Conservation (phyloP, 2,888 invertebrate species). For the Athetis lepigone region DNA sequence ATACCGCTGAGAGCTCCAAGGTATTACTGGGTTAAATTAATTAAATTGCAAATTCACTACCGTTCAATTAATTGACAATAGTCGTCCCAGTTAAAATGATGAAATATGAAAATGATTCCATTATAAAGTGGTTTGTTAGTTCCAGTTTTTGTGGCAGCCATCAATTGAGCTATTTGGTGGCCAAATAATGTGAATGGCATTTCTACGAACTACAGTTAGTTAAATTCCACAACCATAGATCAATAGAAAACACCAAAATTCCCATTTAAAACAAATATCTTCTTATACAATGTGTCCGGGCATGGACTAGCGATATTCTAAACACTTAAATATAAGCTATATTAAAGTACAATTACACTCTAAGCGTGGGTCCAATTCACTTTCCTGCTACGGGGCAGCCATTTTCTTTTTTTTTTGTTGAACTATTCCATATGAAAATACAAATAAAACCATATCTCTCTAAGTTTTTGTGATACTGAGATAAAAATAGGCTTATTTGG, state of each 20-base stretch:
- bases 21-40: constrained; percentile 7
- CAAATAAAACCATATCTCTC: too few species aligned
- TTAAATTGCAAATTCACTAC: constrained; percentile 17
- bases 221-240: neutral
- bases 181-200: neutral
- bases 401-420: too few species aligned
- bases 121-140: neutral
- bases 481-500: too few species aligned
- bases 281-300: too few species aligned
- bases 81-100: neutral
- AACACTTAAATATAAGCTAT: too few species aligned
- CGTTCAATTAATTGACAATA: constrained; percentile 14
- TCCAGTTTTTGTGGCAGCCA: neutral
- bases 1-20: neutral
- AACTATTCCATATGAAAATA: too few species aligned
- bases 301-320: too few species aligned
- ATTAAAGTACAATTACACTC: too few species aligned
- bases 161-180: neutral
- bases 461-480: too few species aligned
- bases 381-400: too few species aligned
- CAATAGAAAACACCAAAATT: neutral
- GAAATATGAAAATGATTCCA: neutral
- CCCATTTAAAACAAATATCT: too few species aligned
- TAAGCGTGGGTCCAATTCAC: too few species aligned
- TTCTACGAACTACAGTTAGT: neutral